These are phyloP conservation scores for Cheilinus undulatus DNA, from an alignment of 2,113 vertebrate species.

Conservation along the genomic window DNA sequence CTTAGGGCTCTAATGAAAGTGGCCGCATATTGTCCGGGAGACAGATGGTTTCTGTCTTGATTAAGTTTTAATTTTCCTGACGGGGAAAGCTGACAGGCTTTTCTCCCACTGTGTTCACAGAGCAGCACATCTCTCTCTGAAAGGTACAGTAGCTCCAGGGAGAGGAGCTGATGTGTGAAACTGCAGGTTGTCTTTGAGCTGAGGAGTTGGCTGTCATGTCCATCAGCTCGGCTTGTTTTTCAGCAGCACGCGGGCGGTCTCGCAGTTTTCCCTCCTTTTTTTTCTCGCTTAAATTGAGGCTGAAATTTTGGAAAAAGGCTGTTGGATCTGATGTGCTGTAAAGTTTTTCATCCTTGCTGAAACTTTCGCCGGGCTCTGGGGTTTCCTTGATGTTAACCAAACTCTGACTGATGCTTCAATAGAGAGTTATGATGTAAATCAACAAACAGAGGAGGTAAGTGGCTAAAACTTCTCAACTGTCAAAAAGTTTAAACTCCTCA, in stretches of 20 bases:
- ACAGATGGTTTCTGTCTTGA: slow-evolving; percentile 85
- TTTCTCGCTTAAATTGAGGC: neutral
- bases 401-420: neutral
- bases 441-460: slow-evolving; percentile 47
- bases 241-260: neutral
- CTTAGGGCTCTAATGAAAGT: slow-evolving; percentile 81
- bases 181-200: slow-evolving; percentile 4
- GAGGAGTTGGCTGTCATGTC: slow-evolving; percentile 19
- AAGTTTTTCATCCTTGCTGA: slow-evolving; percentile 36
- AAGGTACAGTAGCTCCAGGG: slow-evolving; percentile 22
- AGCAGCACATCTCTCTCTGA: slow-evolving; percentile 22
- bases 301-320: slow-evolving; percentile 26
- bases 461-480: no score
- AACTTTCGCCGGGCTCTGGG: neutral
- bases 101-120: slow-evolving; percentile 32
- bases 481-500: neutral
- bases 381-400: neutral
- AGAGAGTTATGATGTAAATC: neutral
- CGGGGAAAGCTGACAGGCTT: slow-evolving; percentile 42
- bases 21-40: slow-evolving; percentile 69
- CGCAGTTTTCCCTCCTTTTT: neutral
- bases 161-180: slow-evolving; percentile 36
- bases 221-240: neutral
- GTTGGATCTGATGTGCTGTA: neutral
- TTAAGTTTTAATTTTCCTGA: slow-evolving; percentile 76